phyloP scores from a whole-genome alignment of 2,888 invertebrate genomes.

The Germaria angustata region DNA sequence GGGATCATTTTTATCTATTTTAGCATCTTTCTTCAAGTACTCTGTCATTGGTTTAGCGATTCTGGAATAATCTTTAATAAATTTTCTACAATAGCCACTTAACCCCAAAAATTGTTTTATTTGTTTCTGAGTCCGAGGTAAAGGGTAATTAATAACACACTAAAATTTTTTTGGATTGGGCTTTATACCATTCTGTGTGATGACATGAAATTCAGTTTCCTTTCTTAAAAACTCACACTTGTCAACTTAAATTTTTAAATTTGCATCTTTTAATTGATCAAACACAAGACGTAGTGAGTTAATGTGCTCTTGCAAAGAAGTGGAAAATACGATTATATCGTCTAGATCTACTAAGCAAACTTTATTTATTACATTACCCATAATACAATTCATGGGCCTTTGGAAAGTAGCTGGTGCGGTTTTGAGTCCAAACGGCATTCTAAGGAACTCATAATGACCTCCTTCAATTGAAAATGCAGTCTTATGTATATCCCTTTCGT shows the following conservation, averaged over 20 bases:
- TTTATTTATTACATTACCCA: no score
- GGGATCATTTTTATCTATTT: constrained; percentile 19
- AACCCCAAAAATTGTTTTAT: constrained; percentile 71
- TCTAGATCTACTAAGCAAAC: no score
- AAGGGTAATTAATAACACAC: constrained; percentile 52
- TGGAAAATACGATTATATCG: no score
- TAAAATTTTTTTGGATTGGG: constrained; percentile 73
- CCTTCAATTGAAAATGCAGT: no score
- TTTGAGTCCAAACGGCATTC: no score
- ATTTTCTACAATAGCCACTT: constrained; percentile 17
- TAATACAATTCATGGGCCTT: no score
- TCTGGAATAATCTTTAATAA: constrained; percentile 52
- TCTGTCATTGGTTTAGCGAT: constrained; percentile 62
- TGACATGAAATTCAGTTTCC: constrained; percentile 26
- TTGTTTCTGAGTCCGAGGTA: constrained; percentile 70
- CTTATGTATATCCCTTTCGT: no score
- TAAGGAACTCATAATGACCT: no score
- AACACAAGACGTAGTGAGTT: neutral
- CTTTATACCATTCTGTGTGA: constrained; percentile 71
- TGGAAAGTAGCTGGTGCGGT: no score
- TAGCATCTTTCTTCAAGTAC: constrained; percentile 52
- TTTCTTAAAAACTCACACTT: constrained; percentile 45
- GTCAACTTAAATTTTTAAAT: constrained; percentile 48
- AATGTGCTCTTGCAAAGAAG: neutral
- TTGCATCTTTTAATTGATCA: constrained; percentile 23